Evolutionary conservation across 2,888 invertebrate genomes (phyloP).

Genomic region (Mechanitis mazaeus): DNA sequence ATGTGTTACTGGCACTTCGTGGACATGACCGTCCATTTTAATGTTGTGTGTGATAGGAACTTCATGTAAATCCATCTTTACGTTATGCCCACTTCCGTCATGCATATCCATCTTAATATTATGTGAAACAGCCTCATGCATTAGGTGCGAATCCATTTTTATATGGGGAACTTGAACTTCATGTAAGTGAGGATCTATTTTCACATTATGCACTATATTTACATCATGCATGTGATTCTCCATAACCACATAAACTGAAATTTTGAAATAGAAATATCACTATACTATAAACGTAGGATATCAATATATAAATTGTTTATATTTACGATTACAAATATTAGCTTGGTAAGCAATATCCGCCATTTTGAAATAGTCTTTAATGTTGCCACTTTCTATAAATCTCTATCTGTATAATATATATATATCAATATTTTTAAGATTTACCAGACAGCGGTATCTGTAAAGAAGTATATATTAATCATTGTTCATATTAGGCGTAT

Average conservation of each 20-base stretch:
- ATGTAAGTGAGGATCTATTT: constrained; percentile 32
- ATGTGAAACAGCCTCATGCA: constrained; percentile 19
- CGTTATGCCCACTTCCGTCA: constrained; percentile 13
- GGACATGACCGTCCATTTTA: constrained; percentile 24
- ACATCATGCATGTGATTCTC: constrained; percentile 21
- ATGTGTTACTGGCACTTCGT: constrained; percentile 24
- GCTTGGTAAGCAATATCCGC: constrained; percentile 21
- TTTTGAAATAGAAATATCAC: constrained; percentile 5
- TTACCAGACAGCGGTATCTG: no score
- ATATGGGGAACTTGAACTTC: constrained; percentile 28
- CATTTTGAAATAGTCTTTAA: constrained; percentile 21
- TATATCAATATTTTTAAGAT: no score
- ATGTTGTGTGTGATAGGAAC: constrained; percentile 12
- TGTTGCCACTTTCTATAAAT: not conserved
- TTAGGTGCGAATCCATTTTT: constrained; percentile 20
- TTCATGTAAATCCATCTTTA: constrained; percentile 13
- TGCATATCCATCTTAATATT: constrained; percentile 13
- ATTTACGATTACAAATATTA: constrained; percentile 19
- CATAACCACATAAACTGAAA: constrained; percentile 20
- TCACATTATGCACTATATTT: constrained; percentile 16
- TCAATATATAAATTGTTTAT: constrained; percentile 17
- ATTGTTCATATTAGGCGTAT: no score
- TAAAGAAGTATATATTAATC: no score
- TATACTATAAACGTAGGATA: constrained; percentile 1
- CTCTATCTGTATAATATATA: no score